These are phyloP conservation scores for Trematomus loennbergii DNA, from an alignment of 2,113 vertebrate genomes.

Conservation along the genomic window DNA sequence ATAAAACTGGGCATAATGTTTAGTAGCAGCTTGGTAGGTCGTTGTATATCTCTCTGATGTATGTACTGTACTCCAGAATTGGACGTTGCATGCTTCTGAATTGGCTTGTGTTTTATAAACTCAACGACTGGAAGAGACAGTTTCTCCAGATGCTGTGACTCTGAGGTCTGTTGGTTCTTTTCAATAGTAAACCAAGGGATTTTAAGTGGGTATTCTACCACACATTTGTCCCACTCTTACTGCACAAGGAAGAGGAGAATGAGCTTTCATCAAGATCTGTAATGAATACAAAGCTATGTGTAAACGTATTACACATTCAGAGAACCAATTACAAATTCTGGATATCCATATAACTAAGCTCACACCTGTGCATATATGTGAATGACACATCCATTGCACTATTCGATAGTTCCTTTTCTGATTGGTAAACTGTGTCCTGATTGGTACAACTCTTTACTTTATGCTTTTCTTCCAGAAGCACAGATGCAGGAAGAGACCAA, in stretches of 20 bases:
- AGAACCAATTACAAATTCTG: background rate
- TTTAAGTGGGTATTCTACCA: background rate
- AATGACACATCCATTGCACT: slow-evolving; percentile 21
- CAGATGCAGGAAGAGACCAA: slow-evolving; percentile 26
- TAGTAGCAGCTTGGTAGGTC: background rate
- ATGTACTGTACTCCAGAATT: background rate
- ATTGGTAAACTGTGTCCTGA: background rate
- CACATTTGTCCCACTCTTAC: background rate
- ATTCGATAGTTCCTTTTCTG: background rate
- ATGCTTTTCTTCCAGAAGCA: slow-evolving; percentile 26
- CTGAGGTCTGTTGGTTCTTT: background rate
- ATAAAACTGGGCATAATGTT: background rate
- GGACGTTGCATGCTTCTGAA: slow-evolving; percentile 1
- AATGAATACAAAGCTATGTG: background rate
- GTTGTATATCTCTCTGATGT: background rate
- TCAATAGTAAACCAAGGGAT: background rate
- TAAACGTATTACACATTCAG: background rate
- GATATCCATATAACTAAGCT: background rate
- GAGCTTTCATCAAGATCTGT: background rate
- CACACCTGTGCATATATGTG: background rate
- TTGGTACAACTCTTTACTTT: slow-evolving; percentile 15
- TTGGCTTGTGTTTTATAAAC: slow-evolving; percentile 3
- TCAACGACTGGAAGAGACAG: background rate
- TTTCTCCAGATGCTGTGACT: background rate
- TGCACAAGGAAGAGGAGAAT: background rate